These are phyloP conservation scores for Lymantria dispar DNA, from an alignment of 2,888 invertebrate species.

Conservation along the genomic window DNA sequence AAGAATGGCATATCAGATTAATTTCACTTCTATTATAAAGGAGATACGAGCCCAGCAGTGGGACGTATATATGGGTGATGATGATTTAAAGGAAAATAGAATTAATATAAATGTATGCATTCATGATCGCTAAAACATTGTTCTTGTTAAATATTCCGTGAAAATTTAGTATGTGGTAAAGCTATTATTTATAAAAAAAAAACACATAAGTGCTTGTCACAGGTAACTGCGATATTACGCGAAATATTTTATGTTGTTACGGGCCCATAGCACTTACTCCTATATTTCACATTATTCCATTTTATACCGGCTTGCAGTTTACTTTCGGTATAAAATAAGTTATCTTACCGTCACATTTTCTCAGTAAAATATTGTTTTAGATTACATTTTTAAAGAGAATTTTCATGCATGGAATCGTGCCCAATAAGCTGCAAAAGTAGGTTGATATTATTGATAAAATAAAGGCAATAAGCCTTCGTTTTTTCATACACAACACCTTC, in stretches of 20 bases:
- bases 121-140: slow-evolving; percentile 16
- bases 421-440: too few species aligned
- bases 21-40: too few species aligned
- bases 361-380: too few species aligned
- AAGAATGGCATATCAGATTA: too few species aligned
- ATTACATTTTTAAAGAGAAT: too few species aligned
- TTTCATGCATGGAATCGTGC: too few species aligned
- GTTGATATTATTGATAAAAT: too few species aligned
- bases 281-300: slow-evolving; percentile 49
- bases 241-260: slow-evolving; percentile 64
- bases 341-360: slow-evolving; percentile 5
- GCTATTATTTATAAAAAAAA: slow-evolving; percentile 56
- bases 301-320: slow-evolving; percentile 46
- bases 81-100: slow-evolving; percentile 12
- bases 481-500: too few species aligned
- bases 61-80: too few species aligned
- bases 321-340: slow-evolving; percentile 42
- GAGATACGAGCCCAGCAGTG: too few species aligned
- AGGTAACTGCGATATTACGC: slow-evolving; percentile 65
- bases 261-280: slow-evolving; percentile 52
- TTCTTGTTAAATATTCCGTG: slow-evolving; percentile 39
- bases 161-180: slow-evolving; percentile 38
- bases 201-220: slow-evolving; percentile 57
- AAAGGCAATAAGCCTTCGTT: too few species aligned
- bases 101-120: slow-evolving; percentile 24